Base-by-base conservation (phyloP, 2,888 invertebrate species). In the Hydroisotoma schaefferi region DNA sequence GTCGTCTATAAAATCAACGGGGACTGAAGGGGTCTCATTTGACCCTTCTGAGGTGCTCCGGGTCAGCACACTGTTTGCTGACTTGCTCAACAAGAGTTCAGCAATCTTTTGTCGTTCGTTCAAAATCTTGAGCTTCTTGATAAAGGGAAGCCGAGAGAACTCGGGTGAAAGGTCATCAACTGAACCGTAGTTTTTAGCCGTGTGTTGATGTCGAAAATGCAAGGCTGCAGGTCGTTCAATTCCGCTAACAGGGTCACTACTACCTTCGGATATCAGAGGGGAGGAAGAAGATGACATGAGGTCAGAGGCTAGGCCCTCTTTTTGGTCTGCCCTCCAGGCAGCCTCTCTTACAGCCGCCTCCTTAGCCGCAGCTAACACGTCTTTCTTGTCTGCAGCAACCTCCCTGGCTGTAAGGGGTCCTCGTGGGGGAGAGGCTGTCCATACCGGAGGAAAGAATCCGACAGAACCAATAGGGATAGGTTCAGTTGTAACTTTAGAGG, bases 81-180 rank as follows among this genome's bases (percentile, higher is more conserved):
- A 56, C 57, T 71, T 71, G 29, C 61, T 66, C 44, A 65, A 52
- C n/a, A 72, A 62, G 47, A 91, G 79, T 75, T 89, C 89, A 29
- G 87, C 89, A 64, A 91, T 77, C 78, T 90, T 91, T 75, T 90
- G 90, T 10, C 90, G 82, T 78, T 91, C 91, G 76, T 91, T 91
- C 48, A 91, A 80, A 71, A 92, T 91, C 80, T 91, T 90, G 51
- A 91, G 78, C 73, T 90, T 90, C 77, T 91, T 91, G 0, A 91
- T 90, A 75, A 91, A 91, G 0, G 91, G 90, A 61, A 91, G 77
- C 15, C 89, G 87, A 53, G 87, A 87, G 73, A 90, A 91, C 76
- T 91, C 91, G 0, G 91, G 91, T 8, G 90, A 90, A 33, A 91
- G 77, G 76, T 91, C 91, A 43, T 72, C 72, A 4, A 72, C 71